Evolutionary conservation across 1,140 invertebrate genomes (phyloP).

Genomic region (Pseudobourletiella spinata): DNA sequence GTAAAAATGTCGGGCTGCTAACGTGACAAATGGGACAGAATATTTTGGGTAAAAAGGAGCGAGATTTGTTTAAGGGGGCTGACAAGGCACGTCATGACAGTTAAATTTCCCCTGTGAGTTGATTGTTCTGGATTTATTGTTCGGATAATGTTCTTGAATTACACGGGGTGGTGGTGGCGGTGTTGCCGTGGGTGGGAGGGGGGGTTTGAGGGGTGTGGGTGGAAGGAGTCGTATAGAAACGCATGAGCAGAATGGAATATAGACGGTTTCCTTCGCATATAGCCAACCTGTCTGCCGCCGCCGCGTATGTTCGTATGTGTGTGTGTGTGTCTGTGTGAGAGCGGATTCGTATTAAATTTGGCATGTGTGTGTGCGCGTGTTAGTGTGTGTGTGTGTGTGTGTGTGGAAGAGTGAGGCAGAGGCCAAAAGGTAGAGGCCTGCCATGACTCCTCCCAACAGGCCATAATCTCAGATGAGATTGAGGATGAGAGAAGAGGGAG

Average conservation of each 20-base stretch:
- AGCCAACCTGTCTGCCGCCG: too few species aligned
- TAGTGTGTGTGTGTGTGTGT: too few species aligned
- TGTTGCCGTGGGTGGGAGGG: too few species aligned
- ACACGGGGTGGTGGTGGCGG: too few species aligned
- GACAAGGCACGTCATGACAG: slow-evolving; percentile 6
- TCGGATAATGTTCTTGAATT: slow-evolving; percentile 4
- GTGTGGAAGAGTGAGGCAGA: too few species aligned
- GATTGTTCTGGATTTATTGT: slow-evolving; percentile 5
- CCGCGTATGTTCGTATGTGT: neutral
- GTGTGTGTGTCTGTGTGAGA: neutral
- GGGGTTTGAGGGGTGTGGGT: too few species aligned
- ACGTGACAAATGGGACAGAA: slow-evolving; percentile 15
- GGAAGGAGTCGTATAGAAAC: too few species aligned
- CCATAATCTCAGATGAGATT: slow-evolving; percentile 6
- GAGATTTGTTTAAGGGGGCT: neutral
- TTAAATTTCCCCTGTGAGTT: slow-evolving; percentile 4
- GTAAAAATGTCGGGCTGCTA: neutral
- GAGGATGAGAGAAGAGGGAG: slow-evolving; percentile 15
- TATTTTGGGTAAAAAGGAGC: slow-evolving; percentile 18
- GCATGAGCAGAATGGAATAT: too few species aligned
- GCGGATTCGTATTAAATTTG: neutral
- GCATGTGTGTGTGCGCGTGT: too few species aligned
- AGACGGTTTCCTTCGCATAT: too few species aligned
- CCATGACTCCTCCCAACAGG: slow-evolving; percentile 2
- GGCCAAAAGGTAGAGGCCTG: too few species aligned